Percentiles rank a stretch among this genome's conserved stretches.
Conservation (phyloP, 2,888 invertebrate genomes). For the Protula sp. region DNA sequence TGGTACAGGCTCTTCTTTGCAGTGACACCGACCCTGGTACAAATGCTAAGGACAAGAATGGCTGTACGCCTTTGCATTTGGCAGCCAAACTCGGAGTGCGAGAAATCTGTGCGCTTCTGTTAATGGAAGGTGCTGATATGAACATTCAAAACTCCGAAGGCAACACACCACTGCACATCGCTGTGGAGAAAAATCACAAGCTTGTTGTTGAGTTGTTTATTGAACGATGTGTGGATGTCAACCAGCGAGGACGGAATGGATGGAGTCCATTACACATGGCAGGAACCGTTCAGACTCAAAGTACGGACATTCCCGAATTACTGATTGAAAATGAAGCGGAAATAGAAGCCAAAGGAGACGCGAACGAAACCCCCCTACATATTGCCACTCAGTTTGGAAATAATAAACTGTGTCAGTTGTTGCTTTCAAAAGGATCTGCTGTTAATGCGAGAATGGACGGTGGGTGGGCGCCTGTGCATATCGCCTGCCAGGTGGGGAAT, state of each 20-base stretch:
- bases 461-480: background rate
- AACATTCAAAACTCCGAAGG: conserved; percentile 95
- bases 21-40: background rate
- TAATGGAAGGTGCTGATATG: conserved; percentile 98
- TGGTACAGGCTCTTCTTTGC: background rate
- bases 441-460: background rate
- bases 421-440: background rate
- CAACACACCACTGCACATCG: conserved; percentile 97
- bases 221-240: background rate
- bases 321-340: conserved; percentile 8
- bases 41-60: conserved; percentile 12
- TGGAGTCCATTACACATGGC: background rate
- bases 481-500: background rate
- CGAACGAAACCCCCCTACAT: conserved; percentile 19
- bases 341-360: conserved; percentile 8
- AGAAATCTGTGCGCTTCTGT: conserved; percentile 55
- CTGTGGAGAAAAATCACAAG: conserved; percentile 89
- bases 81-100: background rate
- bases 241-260: background rate
- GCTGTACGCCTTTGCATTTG: conserved; percentile 14
- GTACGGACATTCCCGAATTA: background rate
- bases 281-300: background rate
- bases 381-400: conserved; percentile 9
- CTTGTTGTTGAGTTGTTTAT: background rate
- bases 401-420: background rate